These are phyloP conservation scores for Camponotus pennsylvanicus DNA, from an alignment of 1,140 invertebrate species.

Conservation along the genomic window DNA sequence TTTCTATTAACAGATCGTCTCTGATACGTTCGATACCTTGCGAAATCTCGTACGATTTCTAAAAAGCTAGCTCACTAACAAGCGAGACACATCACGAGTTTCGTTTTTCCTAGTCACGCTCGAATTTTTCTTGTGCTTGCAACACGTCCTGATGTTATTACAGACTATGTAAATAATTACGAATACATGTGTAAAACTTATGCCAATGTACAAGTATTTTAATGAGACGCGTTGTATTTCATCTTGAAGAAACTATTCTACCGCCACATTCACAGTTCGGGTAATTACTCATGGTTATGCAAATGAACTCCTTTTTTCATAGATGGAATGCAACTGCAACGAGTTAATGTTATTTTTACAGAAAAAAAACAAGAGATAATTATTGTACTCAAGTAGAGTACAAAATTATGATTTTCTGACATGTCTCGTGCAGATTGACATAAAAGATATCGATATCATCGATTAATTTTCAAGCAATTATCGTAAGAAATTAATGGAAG, in stretches of 20 bases:
- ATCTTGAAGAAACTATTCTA: neutral
- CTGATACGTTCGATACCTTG: neutral
- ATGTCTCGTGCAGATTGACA: neutral
- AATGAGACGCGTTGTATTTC: neutral
- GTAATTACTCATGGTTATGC: constrained; percentile 5
- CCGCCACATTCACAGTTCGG: neutral
- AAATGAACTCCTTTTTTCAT: neutral
- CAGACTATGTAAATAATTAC: neutral
- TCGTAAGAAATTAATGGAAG: neutral
- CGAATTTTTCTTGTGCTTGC: neutral
- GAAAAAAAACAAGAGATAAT: neutral
- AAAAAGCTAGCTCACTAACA: neutral
- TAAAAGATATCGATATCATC: neutral
- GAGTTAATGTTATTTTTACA: neutral
- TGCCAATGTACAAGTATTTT: neutral
- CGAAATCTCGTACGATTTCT: neutral
- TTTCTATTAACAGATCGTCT: neutral
- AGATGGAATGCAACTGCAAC: neutral
- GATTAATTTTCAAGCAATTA: neutral
- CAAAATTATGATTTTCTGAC: neutral
- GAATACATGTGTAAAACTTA: neutral
- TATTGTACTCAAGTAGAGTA: neutral
- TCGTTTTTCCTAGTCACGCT: constrained; percentile 2
- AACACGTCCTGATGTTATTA: neutral
- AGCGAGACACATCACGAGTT: constrained; percentile 8